Evolutionary conservation across 2,888 invertebrate genomes (phyloP), one percentile per base, ranked within the genome.

Genomic region (Epistrophe grossulariae): DNA sequence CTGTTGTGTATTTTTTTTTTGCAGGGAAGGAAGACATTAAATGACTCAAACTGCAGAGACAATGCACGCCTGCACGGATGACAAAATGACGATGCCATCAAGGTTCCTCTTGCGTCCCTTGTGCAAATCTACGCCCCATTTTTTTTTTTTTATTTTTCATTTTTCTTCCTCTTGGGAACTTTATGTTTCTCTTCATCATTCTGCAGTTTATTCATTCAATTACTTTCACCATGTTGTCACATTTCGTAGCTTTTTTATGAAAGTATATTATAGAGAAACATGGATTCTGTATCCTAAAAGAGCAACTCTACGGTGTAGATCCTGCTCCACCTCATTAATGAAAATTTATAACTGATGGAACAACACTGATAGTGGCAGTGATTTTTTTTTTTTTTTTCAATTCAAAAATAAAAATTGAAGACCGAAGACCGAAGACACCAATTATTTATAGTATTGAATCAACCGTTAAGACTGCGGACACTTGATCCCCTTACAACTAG

Each of bases 141-240:
- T 70, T 70, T 50, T 35, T 45, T 7, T 19, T n/a, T n/a, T n/a
- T n/a, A n/a, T n/a, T n/a, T n/a, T n/a, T n/a, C n/a, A 24, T 17
- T 43, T 62, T 43, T 60, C 40, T 24, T 31, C 35, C 35, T 43
- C 55, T 48, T 31, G 28, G 60, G 59, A 78, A 60, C 68, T 77
- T 52, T 73, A 35, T 64, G 13, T 62, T 45, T 64, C 71, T 66
- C 59, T 43, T 15, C n/a, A 45, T 55, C 17, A n/a, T 48, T 40
- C 60, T 80, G 84, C 72, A 84, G 52, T 80, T 80, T 55, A 43
- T 55, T 55, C 40, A 55, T 52, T 68, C 68, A 72, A 68, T 80
- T 83, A 70, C 78, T 70, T 74, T 77, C 79, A 74, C 84, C 62
- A 64, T 79, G 76, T 80, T 80, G 76, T 77, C 84, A 84, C 70